Base-by-base conservation (phyloP, 2,113 vertebrate genomes). In the Solea solea region DNA sequence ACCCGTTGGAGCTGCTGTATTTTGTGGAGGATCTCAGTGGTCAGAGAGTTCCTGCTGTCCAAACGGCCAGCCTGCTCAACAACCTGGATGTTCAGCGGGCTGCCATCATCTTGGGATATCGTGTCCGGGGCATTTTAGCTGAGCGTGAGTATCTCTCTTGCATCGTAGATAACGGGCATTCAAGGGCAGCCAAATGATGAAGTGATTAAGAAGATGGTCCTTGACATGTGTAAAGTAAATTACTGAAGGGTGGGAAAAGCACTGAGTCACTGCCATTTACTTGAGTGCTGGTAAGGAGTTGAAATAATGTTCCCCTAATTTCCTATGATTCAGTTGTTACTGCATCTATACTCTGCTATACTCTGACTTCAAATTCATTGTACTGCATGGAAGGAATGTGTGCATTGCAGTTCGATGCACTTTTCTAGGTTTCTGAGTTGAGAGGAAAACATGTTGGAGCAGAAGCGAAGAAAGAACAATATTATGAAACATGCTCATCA, bases 31-130 rank as follows among this genome's bases (percentile, higher is more conserved):
- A 94, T 80, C 94, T 94, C 28, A 92, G 91, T 0, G 96, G 97
- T 65, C 93, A 95, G 72, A 93, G 98, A 60, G 87, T 97, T 21
- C 93, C 95, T 28, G 98, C 96, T 0, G 74, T 86, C 68, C 90
- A 92, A 73, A 94, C 95, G 16, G 95, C 96, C 14, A 88, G 92
- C 68, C 86, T 96, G 12, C 95, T 99, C 60, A 99, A 98, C 89
- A 93, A 91, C 73, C 91, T 99, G 7, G 95, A 99, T 2, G 93
- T 99, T 76, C 98, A 99, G 88, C 94, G 94, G 63, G 97, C 97
- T 0, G 98, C 98, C 12, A 98, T 99, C 64, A 92, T 99, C 80
- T 89, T 99, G n/a, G 98, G 97, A 5, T 97, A 97, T 86, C 97
- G 97, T 25, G 94, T 99, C 13, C 95, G 96, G 72, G 96, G 96